Evolutionary conservation across 2,888 invertebrate species (phyloP).

Genomic region (Xestia sexstrigata): DNA sequence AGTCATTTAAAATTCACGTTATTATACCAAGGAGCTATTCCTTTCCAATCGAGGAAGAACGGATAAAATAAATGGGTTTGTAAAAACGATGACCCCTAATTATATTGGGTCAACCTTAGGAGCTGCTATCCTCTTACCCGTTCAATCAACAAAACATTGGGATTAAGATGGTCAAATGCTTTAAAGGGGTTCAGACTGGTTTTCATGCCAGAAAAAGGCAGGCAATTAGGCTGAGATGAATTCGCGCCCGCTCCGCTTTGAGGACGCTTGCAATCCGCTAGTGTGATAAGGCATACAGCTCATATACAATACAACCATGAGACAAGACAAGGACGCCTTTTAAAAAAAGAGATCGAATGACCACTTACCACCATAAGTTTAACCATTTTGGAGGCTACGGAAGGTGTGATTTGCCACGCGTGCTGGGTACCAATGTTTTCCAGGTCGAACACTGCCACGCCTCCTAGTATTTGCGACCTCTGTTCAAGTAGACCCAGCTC

Average conservation of each 20-base stretch:
- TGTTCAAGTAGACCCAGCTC: slow-evolving; percentile 94
- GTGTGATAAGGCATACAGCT: background rate
- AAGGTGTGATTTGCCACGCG: slow-evolving; percentile 94
- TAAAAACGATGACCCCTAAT: background rate
- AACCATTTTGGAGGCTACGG: slow-evolving; percentile 92
- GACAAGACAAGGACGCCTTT: too few relatives aligned
- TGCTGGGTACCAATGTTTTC: slow-evolving; percentile 93
- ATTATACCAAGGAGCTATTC: too few relatives aligned
- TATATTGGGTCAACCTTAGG: background rate
- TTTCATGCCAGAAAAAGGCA: background rate
- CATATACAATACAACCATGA: background rate
- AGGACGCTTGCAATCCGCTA: too few relatives aligned
- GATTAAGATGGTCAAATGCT: background rate
- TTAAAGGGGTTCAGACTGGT: background rate
- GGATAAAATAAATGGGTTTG: background rate
- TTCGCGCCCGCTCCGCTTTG: too few relatives aligned
- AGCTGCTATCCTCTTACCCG: background rate
- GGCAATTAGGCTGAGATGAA: background rate
- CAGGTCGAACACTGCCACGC: slow-evolving; percentile 94
- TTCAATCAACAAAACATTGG: background rate
- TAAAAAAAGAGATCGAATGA: background rate
- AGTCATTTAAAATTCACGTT: background rate
- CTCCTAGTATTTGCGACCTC: slow-evolving; percentile 94
- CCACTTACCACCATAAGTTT: slow-evolving; percentile 92
- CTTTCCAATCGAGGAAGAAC: background rate